Percentiles rank a stretch among this genome's conserved stretches.
phyloP scores from a whole-genome alignment of 2,113 vertebrate genomes.

The Casuarius casuarius region DNA sequence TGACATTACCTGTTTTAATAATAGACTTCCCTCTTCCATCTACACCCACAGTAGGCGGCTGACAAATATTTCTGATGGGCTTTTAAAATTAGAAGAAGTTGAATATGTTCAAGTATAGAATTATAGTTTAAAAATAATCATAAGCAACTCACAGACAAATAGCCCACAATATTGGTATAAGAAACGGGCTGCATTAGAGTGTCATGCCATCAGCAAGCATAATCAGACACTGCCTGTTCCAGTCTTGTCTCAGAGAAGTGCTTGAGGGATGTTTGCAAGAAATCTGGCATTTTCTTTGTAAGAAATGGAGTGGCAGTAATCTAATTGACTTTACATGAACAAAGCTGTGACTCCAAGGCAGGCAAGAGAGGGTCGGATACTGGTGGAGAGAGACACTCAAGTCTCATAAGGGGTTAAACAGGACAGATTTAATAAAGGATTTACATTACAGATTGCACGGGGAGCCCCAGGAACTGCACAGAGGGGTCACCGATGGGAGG shows the following conservation, averaged over 20 bases:
- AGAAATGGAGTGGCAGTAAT: not conserved
- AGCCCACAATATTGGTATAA: not conserved
- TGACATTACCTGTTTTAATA: not conserved
- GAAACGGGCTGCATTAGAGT: not conserved
- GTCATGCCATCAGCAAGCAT: accelerated
- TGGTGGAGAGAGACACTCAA: too few relatives aligned
- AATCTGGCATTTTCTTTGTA: not conserved
- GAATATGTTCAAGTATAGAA: not conserved
- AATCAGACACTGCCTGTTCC: not conserved
- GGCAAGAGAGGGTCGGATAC: too few relatives aligned
- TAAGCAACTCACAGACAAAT: not conserved
- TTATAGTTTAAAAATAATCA: not conserved
- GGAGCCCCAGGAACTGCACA: too few relatives aligned
- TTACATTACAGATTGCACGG: too few relatives aligned
- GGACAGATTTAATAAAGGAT: too few relatives aligned
- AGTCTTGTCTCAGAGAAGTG: not conserved
- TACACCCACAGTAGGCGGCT: not conserved
- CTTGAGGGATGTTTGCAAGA: not conserved
- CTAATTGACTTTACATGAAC: not conserved
- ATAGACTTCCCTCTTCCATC: not conserved
- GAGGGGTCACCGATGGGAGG: too few relatives aligned
- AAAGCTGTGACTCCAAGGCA: not conserved
- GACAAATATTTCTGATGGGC: not conserved
- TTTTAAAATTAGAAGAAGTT: not conserved
- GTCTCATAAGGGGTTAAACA: too few relatives aligned